Evolutionary conservation across 2,888 invertebrate genomes (phyloP).

Genomic region (Calameuta pallipes): DNA sequence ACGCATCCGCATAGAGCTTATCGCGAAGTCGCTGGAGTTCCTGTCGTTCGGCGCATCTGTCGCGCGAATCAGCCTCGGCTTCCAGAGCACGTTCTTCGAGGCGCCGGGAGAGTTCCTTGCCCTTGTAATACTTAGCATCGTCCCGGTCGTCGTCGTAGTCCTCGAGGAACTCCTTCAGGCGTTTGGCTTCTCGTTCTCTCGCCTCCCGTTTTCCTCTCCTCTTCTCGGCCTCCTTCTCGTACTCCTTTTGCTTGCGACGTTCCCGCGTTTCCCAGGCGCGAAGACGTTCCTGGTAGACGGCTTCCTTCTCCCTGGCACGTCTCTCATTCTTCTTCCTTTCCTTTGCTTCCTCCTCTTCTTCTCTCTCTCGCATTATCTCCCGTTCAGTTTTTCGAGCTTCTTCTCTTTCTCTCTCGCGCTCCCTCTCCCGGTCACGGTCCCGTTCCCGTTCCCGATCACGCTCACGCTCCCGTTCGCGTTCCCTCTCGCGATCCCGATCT

Average conservation of each 20-base stretch:
- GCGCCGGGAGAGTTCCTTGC: constrained; percentile 90
- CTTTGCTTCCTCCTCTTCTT: constrained; percentile 91
- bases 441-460: constrained; percentile 71
- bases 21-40: constrained; percentile 74
- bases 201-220: constrained; percentile 88
- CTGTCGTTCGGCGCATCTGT: constrained; percentile 82
- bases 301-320: constrained; percentile 93
- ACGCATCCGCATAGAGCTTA: constrained; percentile 77
- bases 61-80: constrained; percentile 90
- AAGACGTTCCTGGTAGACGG: constrained; percentile 91
- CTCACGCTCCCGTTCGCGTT: constrained; percentile 75
- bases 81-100: constrained; percentile 93
- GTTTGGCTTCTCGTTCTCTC: constrained; percentile 89
- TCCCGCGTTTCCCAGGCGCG: constrained; percentile 90
- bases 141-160: constrained; percentile 99
- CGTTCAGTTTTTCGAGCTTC: constrained; percentile 69
- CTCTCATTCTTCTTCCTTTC: constrained; percentile 92
- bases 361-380: constrained; percentile 80
- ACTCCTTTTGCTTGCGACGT: constrained; percentile 89
- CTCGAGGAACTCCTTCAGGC: constrained; percentile 96
- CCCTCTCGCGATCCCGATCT: constrained; percentile 73
- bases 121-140: constrained; percentile 96
- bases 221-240: constrained; percentile 88
- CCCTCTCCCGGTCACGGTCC: constrained; percentile 68
- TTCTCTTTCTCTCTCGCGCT: constrained; percentile 68